Percentiles rank a stretch among this genome's conserved stretches.
Evolutionary conservation across 2,888 invertebrate genomes (phyloP).

Genomic region (Gisinianus flammeolus): DNA sequence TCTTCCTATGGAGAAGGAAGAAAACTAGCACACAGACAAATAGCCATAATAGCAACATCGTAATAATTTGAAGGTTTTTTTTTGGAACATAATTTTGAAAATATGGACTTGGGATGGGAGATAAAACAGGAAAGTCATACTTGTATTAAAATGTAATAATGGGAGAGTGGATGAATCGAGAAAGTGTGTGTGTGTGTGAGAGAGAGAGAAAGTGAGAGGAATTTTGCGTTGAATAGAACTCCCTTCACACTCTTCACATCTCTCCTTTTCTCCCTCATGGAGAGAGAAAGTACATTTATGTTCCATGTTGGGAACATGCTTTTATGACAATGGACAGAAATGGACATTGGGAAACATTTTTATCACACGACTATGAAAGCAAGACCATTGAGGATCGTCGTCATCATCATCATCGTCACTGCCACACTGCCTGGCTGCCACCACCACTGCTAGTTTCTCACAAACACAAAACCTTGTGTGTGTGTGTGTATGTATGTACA

Average conservation of each 20-base stretch:
- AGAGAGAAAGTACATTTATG: not conserved
- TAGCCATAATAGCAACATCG: no score
- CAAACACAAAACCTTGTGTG: not conserved
- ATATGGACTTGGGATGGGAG: not conserved
- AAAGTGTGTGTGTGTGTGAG: not conserved
- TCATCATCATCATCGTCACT: not conserved
- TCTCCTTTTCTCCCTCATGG: not conserved
- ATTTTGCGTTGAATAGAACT: no score
- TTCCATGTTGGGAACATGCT: constrained; percentile 1
- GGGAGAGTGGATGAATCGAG: not conserved
- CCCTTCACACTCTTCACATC: not conserved
- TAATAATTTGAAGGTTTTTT: no score
- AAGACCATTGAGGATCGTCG: not conserved
- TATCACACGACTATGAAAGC: not conserved
- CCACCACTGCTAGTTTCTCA: not conserved
- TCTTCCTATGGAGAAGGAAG: no score
- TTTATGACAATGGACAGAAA: constrained; percentile 6
- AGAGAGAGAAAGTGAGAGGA: not conserved
- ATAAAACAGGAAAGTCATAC: not conserved
- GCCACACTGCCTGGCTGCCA: not conserved
- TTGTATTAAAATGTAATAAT: constrained; percentile 2
- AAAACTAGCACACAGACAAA: no score
- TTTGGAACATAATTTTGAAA: not conserved
- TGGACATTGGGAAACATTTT: constrained; percentile 8
- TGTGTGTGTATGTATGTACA: not conserved